Percentiles rank a stretch among this genome's conserved stretches.
These are phyloP conservation scores for Coccyzus lansbergi DNA, from an alignment of 2,797 vertebrate genomes.

Conservation along the genomic window DNA sequence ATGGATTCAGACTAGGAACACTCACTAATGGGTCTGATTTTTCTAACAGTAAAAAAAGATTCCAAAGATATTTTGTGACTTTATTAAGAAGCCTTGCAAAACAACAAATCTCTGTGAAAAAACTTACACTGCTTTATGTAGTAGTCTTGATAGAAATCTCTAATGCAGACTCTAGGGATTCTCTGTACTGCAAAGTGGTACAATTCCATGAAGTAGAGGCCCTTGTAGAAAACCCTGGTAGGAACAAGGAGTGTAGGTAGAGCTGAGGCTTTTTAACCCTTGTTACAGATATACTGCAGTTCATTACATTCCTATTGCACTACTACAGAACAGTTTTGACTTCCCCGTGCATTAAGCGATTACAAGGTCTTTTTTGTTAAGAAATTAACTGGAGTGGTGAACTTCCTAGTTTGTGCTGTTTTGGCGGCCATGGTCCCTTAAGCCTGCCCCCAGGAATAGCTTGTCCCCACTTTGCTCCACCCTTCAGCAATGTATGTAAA, in stretches of 20 bases:
- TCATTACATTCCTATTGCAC: neutral
- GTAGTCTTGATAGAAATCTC: neutral
- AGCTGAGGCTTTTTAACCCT: neutral
- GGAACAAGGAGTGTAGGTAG: neutral
- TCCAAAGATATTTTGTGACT: neutral
- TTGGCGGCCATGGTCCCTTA: neutral
- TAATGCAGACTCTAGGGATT: neutral
- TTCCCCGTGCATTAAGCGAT: fast-evolving
- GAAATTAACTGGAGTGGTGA: neutral
- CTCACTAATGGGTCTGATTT: neutral
- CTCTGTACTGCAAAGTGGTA: neutral
- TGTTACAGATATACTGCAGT: neutral
- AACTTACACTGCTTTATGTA: neutral
- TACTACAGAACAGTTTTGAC: neutral
- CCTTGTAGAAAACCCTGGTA: neutral
- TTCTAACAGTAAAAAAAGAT: neutral
- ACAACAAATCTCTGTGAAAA: neutral
- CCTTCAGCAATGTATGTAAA: neutral
- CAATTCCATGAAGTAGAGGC: neutral
- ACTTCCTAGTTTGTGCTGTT: neutral
- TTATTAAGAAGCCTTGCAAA: neutral
- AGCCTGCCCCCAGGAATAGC: neutral
- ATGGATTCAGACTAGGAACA: neutral
- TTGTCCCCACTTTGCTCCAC: slow-evolving; percentile 16
- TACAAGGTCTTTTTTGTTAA: neutral